Base-by-base conservation (phyloP, 2,797 vertebrate genomes). In the Antrozous pallidus region DNA sequence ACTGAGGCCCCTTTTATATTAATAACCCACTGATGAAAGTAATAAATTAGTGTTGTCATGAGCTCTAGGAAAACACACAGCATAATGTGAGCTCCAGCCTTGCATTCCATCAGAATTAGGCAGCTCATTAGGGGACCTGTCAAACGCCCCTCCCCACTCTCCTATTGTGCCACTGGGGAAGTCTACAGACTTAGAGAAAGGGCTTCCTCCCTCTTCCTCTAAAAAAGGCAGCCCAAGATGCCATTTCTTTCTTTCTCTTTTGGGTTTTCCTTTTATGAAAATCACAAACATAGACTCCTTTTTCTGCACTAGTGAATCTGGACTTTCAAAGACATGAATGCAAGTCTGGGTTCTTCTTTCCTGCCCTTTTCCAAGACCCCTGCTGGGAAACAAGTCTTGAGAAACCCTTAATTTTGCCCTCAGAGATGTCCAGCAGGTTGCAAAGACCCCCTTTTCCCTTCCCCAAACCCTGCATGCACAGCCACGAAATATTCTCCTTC, bases 31-130 rank as follows among this genome's bases (percentile, higher is more conserved):
- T 96, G 96, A 97, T 97, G 97, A 97, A 95, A 94, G 73, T 94
- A 95, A 98, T 98, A 97, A 98, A 96, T 98, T 98, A 97, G 93
- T 96, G 90, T 96, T 98, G 97, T 93, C 98, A 95, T 95, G 78
- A 77, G 94, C 93, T 96, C 95, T 92, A 42, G 88, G 94, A 92
- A 96, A 97, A 95, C 90, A 92, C 71, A 87, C 83, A 71, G 79
- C 92, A 63, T 88, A 65, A 90, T 81, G 49, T 70, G 51, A 79
- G 51, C 42, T 83, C 84, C 63, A 5, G 74, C 77, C 90, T 77
- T 70, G 84, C 78, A 89, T 96, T 97, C 83, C 74, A 96, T 97
- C 97, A 97, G 95, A 90, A 95, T 97, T 96, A 96, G 91, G 20
- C 9, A 31, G 58, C n/a, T 87, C 94, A 93, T 96, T 96, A 97